Evolutionary conservation across 2,797 vertebrate genomes (phyloP), one percentile per base, ranked within the genome.

Genomic region (Spheniscus humboldti): DNA sequence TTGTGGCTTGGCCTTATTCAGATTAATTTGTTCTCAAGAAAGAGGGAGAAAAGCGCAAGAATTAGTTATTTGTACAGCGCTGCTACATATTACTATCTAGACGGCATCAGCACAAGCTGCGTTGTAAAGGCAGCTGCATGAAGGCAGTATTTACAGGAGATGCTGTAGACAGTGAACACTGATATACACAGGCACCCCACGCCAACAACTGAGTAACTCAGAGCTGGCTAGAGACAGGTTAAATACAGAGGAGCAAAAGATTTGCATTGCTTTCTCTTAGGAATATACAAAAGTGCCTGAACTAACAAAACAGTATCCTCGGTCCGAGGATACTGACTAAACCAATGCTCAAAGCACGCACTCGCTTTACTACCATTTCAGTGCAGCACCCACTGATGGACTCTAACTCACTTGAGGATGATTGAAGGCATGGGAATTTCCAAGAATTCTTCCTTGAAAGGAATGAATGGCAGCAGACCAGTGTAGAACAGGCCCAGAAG

Each of bases 401-500:
- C 52, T 78, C 62, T 2, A 23, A 98, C 98, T 99, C 97, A 99
- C 99, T 99, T 99, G 96, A 98, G 97, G 75, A 99, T 97, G 88
- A 99, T 99, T 41, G 99, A 99, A 72, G 99, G 99, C 99, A 99
- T 99, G 52, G 99, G 99, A 80, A 99, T 99, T 98, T 99, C 99
- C 96, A 99, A 97, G 96, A 99, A 99, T 87, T 99, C 99, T 96
- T 99, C 99, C 96, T 98, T 98, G 86, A 99, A 98, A 53, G 99
- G 99, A 88, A 99, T 97, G 67, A 99, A 99, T 5, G 99, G 99
- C 96, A 99, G 98, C 31, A 99, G 98, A 35, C 99, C 99, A 0
- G 99, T 99, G 98, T 99, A 99, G 98, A 99, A 99, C 50, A 99
- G 98, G 16, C 99, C 99, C 31, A 99, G 93, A 60, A 99, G 98